Conservation (phyloP, 2,113 vertebrate species). For the Anoura caudifer region DNA sequence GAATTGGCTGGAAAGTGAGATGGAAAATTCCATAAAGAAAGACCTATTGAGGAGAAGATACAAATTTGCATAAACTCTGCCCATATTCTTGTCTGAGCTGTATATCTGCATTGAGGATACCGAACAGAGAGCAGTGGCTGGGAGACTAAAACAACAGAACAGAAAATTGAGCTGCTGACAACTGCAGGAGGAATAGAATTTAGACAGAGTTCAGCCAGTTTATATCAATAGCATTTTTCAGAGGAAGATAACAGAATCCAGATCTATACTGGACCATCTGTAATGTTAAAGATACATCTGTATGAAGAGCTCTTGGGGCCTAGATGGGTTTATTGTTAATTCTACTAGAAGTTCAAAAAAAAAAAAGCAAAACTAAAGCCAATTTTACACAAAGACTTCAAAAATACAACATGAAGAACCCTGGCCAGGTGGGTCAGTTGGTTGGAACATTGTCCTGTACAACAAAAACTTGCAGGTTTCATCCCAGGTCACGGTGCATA, state of each 20-base stretch:
- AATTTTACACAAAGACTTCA: not conserved
- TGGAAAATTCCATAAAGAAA: not conserved
- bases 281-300: not conserved
- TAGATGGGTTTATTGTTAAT: not conserved
- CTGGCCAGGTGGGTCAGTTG: too few relatives aligned
- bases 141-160: not conserved
- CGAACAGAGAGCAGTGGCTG: not conserved
- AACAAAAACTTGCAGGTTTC: too few relatives aligned
- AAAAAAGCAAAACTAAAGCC: not conserved
- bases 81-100: not conserved
- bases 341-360: not conserved
- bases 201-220: not conserved
- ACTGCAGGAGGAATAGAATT: not conserved
- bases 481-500: too few relatives aligned
- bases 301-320: not conserved
- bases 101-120: not conserved
- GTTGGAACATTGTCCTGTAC: too few relatives aligned
- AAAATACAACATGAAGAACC: too few relatives aligned
- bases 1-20: not conserved
- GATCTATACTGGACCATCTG: not conserved
- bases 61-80: not conserved
- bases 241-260: not conserved
- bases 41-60: not conserved
- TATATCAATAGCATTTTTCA: not conserved
- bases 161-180: not conserved